Evolutionary conservation across 2,888 invertebrate genomes (phyloP).

Genomic region (Poecilobothrus nobilitatus): DNA sequence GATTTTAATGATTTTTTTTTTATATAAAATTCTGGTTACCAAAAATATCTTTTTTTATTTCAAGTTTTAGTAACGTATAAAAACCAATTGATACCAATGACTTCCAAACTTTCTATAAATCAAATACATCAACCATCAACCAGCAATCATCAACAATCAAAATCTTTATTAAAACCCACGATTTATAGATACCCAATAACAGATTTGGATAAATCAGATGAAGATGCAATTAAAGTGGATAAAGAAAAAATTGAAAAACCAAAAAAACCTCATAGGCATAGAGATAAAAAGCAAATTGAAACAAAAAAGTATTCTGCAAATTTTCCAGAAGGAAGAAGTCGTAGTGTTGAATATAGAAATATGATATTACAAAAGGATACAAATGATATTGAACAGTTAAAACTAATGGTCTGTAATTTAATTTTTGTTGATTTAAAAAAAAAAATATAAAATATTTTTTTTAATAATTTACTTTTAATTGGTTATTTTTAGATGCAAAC

Average conservation of each 20-base stretch:
- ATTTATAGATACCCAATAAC: conserved; percentile 25
- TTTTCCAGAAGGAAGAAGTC: conserved; percentile 32
- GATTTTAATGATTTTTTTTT: too few relatives aligned
- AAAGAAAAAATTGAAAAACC: conserved; percentile 15
- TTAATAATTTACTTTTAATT: too few relatives aligned
- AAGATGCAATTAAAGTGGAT: conserved; percentile 17
- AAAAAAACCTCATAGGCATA: conserved; percentile 21
- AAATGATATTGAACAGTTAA: conserved; percentile 27
- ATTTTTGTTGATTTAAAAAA: conserved; percentile 13
- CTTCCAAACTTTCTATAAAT: background rate
- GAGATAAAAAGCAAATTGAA: conserved; percentile 27
- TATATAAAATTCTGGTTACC: too few relatives aligned
- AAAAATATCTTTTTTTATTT: too few relatives aligned
- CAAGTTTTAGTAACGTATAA: too few relatives aligned
- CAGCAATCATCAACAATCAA: background rate
- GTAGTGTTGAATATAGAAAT: conserved; percentile 32
- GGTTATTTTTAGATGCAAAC: conserved; percentile 46
- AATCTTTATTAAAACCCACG: background rate
- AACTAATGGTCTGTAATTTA: conserved; percentile 31
- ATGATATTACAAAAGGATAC: conserved; percentile 18
- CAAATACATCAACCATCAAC: background rate
- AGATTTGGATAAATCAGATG: conserved; percentile 36
- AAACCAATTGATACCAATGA: background rate
- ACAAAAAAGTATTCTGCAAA: conserved; percentile 34
- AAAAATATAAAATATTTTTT: too few relatives aligned